Conservation (phyloP, 2,888 invertebrate genomes). For the Embidobia sp. region DNA sequence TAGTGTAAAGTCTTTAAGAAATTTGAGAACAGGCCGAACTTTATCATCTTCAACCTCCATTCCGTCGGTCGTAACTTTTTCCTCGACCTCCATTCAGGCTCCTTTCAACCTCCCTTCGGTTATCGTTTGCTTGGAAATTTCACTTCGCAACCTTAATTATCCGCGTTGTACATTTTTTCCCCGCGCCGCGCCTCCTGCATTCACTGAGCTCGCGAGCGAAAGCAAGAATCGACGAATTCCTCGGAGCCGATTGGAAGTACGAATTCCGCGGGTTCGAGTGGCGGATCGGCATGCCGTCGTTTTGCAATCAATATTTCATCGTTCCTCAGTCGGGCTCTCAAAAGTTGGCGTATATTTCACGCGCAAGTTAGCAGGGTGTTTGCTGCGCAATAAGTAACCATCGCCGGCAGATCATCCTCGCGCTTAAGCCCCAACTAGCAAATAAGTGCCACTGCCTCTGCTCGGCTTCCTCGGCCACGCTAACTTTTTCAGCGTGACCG, state of each 20-base stretch:
- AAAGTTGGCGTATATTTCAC: constrained; percentile 45
- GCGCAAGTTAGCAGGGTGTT: constrained; percentile 38
- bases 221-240: too few relatives aligned
- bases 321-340: constrained; percentile 6
- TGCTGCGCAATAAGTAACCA: constrained; percentile 52
- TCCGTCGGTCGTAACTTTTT: too few relatives aligned
- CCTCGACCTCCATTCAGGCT: too few relatives aligned
- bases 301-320: constrained; percentile 23
- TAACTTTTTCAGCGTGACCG: constrained; percentile 55
- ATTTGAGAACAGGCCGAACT: too few relatives aligned
- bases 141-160: too few relatives aligned
- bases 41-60: too few relatives aligned
- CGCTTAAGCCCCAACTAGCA: constrained; percentile 51
- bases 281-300: constrained; percentile 7
- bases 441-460: constrained; percentile 43
- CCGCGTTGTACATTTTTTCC: too few relatives aligned
- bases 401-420: constrained; percentile 51
- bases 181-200: too few relatives aligned
- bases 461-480: constrained; percentile 29
- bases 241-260: not conserved
- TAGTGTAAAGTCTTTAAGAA: too few relatives aligned
- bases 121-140: too few relatives aligned
- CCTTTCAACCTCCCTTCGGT: too few relatives aligned
- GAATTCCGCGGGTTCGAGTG: constrained; percentile 3
- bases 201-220: too few relatives aligned